Percentiles rank a stretch among this genome's conserved stretches.
phyloP scores from a whole-genome alignment of 2,888 invertebrate genomes.

The Macrosiphum euphorbiae region DNA sequence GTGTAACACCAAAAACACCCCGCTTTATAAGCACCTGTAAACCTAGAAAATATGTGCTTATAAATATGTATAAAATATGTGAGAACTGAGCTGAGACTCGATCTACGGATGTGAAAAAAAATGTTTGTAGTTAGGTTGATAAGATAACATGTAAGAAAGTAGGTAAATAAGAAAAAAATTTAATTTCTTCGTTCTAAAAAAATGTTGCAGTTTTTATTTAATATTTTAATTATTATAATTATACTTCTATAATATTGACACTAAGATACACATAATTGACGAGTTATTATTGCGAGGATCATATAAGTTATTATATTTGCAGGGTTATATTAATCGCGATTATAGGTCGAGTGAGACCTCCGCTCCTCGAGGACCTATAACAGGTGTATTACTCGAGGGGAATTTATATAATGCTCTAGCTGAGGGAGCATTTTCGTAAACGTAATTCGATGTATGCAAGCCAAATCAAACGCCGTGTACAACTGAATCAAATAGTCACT shows the following conservation, averaged over 20 bases:
- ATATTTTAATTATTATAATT: not conserved
- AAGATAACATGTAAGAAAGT: not conserved
- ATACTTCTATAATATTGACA: not conserved
- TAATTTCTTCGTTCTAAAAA: not conserved
- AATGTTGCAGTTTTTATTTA: not conserved
- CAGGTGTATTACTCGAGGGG: not conserved
- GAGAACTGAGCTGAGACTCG: not conserved
- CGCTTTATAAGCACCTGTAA: too few species aligned
- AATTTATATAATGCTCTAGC: not conserved
- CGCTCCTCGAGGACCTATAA: not conserved
- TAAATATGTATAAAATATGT: not conserved
- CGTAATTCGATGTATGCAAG: not conserved
- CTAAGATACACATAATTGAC: not conserved
- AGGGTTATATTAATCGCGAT: not conserved
- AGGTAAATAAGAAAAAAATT: not conserved
- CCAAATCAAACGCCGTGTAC: not conserved
- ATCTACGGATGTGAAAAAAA: not conserved
- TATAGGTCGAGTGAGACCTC: not conserved
- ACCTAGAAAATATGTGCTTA: not conserved
- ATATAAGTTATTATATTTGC: not conserved
- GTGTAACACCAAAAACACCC: too few species aligned
- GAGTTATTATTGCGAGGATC: not conserved
- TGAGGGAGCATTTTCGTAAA: not conserved
- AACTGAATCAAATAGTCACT: not conserved
- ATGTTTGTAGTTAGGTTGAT: not conserved